Evolutionary conservation across 2,888 invertebrate species (phyloP).

Genomic region (Ophraella communa): DNA sequence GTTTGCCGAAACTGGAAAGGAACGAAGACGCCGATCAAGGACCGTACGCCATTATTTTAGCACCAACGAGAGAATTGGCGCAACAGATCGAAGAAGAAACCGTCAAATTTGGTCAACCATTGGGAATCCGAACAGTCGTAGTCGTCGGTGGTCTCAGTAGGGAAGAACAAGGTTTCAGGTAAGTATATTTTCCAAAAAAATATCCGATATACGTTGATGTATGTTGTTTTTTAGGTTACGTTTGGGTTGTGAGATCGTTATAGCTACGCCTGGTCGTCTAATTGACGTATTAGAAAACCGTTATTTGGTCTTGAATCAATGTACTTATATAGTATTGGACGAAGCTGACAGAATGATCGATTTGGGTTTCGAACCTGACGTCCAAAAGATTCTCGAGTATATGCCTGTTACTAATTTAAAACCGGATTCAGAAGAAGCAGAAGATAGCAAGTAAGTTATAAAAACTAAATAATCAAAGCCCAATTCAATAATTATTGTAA

Average conservation of each 20-base stretch:
- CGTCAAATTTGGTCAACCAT: slow-evolving; percentile 92
- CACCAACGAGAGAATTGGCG: slow-evolving; percentile 98
- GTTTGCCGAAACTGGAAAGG: slow-evolving; percentile 93
- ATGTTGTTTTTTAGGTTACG: slow-evolving; percentile 80
- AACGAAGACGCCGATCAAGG: slow-evolving; percentile 92
- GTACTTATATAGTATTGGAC: slow-evolving; percentile 96
- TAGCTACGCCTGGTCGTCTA: slow-evolving; percentile 98
- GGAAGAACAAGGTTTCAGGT: slow-evolving; percentile 93
- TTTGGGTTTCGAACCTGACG: slow-evolving; percentile 99
- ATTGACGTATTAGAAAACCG: slow-evolving; percentile 96
- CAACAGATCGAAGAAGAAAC: slow-evolving; percentile 99
- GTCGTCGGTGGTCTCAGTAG: slow-evolving; percentile 98
- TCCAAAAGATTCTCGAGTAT: slow-evolving; percentile 96
- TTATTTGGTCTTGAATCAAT: slow-evolving; percentile 94
- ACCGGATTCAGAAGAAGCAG: slow-evolving; percentile 97
- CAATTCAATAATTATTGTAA: no score
- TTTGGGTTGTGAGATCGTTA: slow-evolving; percentile 98
- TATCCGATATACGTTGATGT: background rate
- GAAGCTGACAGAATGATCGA: slow-evolving; percentile 99
- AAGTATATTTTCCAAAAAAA: no score
- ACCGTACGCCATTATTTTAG: slow-evolving; percentile 98
- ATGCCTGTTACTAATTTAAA: slow-evolving; percentile 98
- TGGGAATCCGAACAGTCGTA: slow-evolving; percentile 91
- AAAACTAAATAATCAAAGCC: no score
- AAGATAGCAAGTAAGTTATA: slow-evolving; percentile 69